Evolutionary conservation across 2,113 vertebrate genomes (phyloP).

Genomic region (Xiphorhynchus elegans): DNA sequence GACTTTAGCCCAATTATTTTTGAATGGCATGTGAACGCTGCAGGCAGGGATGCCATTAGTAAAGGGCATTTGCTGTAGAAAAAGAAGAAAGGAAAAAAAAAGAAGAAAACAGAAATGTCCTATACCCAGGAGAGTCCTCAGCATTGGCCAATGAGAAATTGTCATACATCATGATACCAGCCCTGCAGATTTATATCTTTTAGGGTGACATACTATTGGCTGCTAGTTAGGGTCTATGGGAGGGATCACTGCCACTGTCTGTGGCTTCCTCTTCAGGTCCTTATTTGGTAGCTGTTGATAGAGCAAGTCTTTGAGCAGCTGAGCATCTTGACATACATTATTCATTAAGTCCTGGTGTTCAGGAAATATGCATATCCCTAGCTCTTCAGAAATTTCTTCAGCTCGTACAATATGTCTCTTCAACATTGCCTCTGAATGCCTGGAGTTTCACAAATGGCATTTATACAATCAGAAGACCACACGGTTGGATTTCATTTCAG

Average conservation of each 20-base stretch:
- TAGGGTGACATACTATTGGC: conserved; percentile 77
- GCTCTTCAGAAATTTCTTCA: conserved; percentile 73
- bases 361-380: conserved; percentile 80
- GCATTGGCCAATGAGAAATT: conserved; percentile 78
- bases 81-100: not conserved
- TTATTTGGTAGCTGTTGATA: conserved; percentile 89
- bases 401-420: conserved; percentile 61
- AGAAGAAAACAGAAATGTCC: not conserved
- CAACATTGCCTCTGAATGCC: conserved; percentile 57
- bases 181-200: conserved; percentile 43
- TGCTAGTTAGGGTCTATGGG: conserved; percentile 69
- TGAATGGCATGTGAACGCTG: conserved; percentile 29
- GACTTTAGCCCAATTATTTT: conserved; percentile 43
- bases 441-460: conserved; percentile 78
- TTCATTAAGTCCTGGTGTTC: conserved; percentile 81
- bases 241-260: conserved; percentile 74
- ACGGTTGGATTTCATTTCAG: conserved; percentile 63
- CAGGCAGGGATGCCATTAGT: conserved; percentile 64
- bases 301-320: conserved; percentile 80
- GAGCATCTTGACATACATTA: conserved; percentile 89
- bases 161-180: not conserved
- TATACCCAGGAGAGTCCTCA: conserved; percentile 63
- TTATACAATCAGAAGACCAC: conserved; percentile 61
- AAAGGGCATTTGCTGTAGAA: conserved; percentile 45
- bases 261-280: conserved; percentile 81